Evolutionary conservation across 2,888 invertebrate genomes (phyloP).

Genomic region (Helobdella robusta): DNA sequence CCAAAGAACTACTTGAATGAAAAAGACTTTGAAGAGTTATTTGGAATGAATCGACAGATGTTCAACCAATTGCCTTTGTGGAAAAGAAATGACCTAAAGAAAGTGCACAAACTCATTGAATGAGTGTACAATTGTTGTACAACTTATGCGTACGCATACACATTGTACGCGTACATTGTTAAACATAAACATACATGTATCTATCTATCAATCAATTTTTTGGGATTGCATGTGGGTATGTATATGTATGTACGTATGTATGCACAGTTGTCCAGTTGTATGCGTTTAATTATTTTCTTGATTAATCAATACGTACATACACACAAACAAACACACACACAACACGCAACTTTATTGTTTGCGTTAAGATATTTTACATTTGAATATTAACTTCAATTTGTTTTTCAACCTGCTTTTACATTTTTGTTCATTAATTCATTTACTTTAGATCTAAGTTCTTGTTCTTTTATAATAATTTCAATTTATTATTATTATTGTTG

Average conservation of each 20-base stretch:
- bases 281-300: too few species aligned
- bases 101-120: constrained; percentile 13
- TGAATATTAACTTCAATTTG: too few species aligned
- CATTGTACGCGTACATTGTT: not conserved
- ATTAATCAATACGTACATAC: too few species aligned
- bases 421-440: too few species aligned
- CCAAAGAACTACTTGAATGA: constrained; percentile 24
- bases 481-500: too few species aligned
- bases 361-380: too few species aligned
- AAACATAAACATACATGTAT: not conserved
- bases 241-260: not conserved
- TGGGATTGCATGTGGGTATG: not conserved
- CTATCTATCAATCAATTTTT: not conserved
- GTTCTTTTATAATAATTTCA: too few species aligned
- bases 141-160: not conserved
- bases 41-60: constrained; percentile 20
- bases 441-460: too few species aligned
- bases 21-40: constrained; percentile 26
- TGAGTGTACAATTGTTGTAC: not conserved
- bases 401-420: too few species aligned
- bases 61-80: constrained; percentile 28
- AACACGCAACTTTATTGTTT: too few species aligned
- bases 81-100: constrained; percentile 27
- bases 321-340: too few species aligned
- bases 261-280: too few species aligned